A percentile compares a stretch with the other conserved stretches of the same genome.
These are phyloP conservation scores for Rhinogobio ventralis DNA, from an alignment of 2,797 vertebrate species.

Conservation along the genomic window DNA sequence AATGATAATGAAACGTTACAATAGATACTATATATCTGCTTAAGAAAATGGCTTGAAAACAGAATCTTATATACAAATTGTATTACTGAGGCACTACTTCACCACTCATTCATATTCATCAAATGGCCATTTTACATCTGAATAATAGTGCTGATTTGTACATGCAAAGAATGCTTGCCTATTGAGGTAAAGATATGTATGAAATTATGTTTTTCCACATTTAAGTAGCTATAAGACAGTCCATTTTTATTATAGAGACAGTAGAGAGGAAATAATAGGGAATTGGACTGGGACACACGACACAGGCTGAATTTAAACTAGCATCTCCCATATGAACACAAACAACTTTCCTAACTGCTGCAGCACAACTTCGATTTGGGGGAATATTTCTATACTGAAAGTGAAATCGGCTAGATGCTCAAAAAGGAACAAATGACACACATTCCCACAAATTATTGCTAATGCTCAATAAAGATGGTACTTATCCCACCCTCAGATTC, in stretches of 20 bases:
- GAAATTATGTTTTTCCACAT: background rate
- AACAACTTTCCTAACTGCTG: background rate
- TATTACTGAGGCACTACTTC: slow-evolving; percentile 20
- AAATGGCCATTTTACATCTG: background rate
- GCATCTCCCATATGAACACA: background rate
- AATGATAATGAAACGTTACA: background rate
- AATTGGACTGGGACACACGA: background rate
- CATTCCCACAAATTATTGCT: background rate
- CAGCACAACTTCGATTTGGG: background rate
- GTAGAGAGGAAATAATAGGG: background rate
- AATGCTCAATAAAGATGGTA: background rate
- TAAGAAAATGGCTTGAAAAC: background rate
- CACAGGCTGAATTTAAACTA: background rate
- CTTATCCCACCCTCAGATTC: background rate
- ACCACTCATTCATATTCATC: background rate
- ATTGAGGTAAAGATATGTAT: background rate
- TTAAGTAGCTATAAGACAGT: slow-evolving; percentile 16
- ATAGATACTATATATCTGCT: background rate
- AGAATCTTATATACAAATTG: background rate
- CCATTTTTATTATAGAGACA: slow-evolving; percentile 4
- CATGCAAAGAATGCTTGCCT: background rate
- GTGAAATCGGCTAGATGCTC: background rate
- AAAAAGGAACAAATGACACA: background rate
- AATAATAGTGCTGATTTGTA: slow-evolving; percentile 2
- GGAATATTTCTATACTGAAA: background rate